phyloP scores from a whole-genome alignment of 2,888 invertebrate species.

The Scaptomyza caliginosa region DNA sequence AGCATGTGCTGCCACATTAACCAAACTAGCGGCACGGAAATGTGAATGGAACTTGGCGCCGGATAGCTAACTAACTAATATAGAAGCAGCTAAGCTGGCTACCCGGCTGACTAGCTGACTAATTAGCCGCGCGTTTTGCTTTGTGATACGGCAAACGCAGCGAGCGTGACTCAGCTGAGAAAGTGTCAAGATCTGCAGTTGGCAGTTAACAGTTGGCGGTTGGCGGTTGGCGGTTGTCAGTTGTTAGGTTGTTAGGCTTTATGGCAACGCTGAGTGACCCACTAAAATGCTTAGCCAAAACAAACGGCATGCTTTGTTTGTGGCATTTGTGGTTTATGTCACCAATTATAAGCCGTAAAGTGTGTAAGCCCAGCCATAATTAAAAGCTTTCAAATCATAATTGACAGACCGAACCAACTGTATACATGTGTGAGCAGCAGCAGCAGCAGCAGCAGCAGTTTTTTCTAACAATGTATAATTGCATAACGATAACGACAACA shows the following conservation, averaged over 20 bases:
- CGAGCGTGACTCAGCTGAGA: slow-evolving; percentile 64
- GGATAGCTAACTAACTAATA: slow-evolving; percentile 9
- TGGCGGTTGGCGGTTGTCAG: slow-evolving; percentile 1
- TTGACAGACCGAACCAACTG: slow-evolving; percentile 41
- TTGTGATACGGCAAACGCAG: slow-evolving; percentile 26
- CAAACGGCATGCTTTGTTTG: slow-evolving; percentile 7
- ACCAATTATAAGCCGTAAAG: slow-evolving; percentile 64
- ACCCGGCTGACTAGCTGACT: slow-evolving; percentile 12
- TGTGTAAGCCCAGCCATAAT: slow-evolving; percentile 50
- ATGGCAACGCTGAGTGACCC: slow-evolving; percentile 36
- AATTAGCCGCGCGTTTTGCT: slow-evolving; percentile 41
- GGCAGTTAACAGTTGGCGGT: slow-evolving; percentile 8
- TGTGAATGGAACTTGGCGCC: slow-evolving; percentile 23
- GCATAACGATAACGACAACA: slow-evolving; percentile 47
- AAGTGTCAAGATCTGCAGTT: slow-evolving; percentile 59
- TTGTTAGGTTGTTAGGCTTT: slow-evolving; percentile 14
- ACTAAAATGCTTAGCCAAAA: slow-evolving; percentile 19
- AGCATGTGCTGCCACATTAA: slow-evolving; percentile 12
- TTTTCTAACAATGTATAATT: slow-evolving; percentile 75
- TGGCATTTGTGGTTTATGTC: slow-evolving; percentile 37
- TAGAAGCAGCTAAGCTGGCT: neutral
- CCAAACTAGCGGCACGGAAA: slow-evolving; percentile 20
- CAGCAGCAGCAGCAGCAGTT: neutral
- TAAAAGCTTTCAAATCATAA: slow-evolving; percentile 76
- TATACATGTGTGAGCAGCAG: slow-evolving; percentile 3